Evolutionary conservation across 1,140 invertebrate species (phyloP), one percentile per base, ranked within the genome.

Genomic region (Drosophila varians): DNA sequence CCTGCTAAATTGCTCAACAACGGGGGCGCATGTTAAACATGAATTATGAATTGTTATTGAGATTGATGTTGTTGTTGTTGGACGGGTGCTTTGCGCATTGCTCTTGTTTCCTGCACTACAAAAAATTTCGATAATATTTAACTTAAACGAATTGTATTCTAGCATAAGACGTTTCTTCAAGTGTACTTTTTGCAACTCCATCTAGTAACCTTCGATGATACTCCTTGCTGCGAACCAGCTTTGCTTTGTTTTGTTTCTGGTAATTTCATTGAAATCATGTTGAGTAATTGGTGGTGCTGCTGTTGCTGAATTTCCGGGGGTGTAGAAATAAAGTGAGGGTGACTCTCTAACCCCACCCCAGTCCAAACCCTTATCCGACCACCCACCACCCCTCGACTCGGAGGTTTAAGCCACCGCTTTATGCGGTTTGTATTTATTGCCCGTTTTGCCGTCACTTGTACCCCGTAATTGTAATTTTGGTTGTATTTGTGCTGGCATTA

Each of bases 21-120:
- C 57, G 74, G 55, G 72, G 54, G 73, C 68, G 74, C 78, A 83
- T 89, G 88, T 90, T 90, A 87, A 90, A 89, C 89, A 90, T 90
- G 89, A 90, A 90, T 90, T 90, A 90, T 90, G 89, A 90, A 90
- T 89, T 90, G 84, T 90, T 90, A 90, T 90, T 90, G 84, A 90
- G 89, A 90, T 90, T 89, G 89, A 90, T 90, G 80, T 74, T 76
- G 69, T 70, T 79, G 69, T 76, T 70, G 51, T 36, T 65, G 54
- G 43, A n/a, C n/a, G n/a, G 14, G 42, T 26, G 57, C 70, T 60
- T 58, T 42, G 73, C 45, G 23, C 76, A 45, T 38, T 64, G 43
- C 9, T 65, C 51, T 52, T 70, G 47, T 38, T 14, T 14, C 1
- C 12, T 38, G n/a, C 36, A 38, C 14, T 38, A 1, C n/a, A 8